A percentile compares a stretch with the other conserved stretches of the same genome.
phyloP scores from a whole-genome alignment of 2,888 invertebrate species.

The Villa cingulata region DNA sequence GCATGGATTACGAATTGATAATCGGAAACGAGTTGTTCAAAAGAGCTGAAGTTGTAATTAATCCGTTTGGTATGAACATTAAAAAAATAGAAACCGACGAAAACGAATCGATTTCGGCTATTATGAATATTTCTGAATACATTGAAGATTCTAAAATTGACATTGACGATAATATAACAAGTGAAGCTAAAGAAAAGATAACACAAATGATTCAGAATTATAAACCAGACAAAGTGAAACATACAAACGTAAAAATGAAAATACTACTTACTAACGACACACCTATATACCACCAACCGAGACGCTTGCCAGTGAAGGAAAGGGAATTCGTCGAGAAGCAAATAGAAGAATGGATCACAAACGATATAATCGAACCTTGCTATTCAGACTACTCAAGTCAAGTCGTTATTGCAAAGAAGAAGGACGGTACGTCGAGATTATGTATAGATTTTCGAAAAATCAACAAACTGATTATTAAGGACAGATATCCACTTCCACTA shows the following conservation, averaged over 20 bases:
- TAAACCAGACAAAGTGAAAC: no score
- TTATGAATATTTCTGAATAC: not conserved
- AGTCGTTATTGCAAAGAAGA: conserved; percentile 14
- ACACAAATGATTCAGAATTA: not conserved
- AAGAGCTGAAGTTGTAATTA: not conserved
- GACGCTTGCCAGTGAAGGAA: no score
- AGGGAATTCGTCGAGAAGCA: no score
- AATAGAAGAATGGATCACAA: no score
- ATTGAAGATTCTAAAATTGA: not conserved
- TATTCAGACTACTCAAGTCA: conserved; percentile 17
- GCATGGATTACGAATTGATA: not conserved
- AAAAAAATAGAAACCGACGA: not conserved
- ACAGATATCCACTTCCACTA: conserved; percentile 15
- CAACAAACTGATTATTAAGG: conserved; percentile 11
- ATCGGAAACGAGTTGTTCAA: not conserved
- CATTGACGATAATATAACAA: no score
- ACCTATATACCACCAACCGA: no score
- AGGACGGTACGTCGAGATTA: conserved; percentile 12
- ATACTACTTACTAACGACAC: no score
- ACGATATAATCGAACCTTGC: no score
- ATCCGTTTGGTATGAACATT: not conserved
- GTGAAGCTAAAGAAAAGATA: not conserved
- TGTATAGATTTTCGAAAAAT: no score
- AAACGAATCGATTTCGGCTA: not conserved
- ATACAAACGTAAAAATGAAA: no score